A percentile compares a stretch with the other conserved stretches of the same genome.
phyloP scores from a whole-genome alignment of 2,113 vertebrate genomes.

The Mixornis gularis region DNA sequence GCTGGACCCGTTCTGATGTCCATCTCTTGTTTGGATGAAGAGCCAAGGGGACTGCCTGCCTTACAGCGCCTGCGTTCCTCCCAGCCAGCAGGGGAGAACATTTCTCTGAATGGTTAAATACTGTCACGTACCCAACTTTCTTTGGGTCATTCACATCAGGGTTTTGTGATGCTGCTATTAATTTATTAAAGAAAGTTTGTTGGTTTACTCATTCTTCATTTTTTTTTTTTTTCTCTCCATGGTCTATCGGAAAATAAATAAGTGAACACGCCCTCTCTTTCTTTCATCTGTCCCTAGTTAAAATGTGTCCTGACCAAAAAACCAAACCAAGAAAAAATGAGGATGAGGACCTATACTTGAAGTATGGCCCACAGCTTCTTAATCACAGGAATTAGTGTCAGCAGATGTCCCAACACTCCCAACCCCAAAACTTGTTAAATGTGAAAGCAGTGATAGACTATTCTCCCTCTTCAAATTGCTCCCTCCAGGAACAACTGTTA shows the following conservation, averaged over 20 bases:
- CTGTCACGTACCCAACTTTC: slow-evolving; percentile 39
- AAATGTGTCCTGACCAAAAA: background rate
- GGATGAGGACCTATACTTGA: background rate
- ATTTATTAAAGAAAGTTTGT: slow-evolving; percentile 62
- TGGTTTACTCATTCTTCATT: slow-evolving; percentile 36
- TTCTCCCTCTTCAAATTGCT: background rate
- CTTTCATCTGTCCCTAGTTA: background rate
- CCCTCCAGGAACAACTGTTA: background rate
- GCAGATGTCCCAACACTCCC: background rate
- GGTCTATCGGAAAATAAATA: background rate
- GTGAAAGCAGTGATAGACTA: background rate
- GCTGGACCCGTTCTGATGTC: background rate
- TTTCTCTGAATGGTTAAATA: slow-evolving; percentile 22
- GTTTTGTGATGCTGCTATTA: slow-evolving; percentile 65
- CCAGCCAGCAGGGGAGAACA: background rate
- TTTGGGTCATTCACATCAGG: slow-evolving; percentile 52
- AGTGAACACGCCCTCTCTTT: background rate
- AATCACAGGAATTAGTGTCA: background rate
- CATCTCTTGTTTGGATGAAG: background rate
- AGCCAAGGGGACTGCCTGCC: slow-evolving; percentile 8
- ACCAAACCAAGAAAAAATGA: background rate
- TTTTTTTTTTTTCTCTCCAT: background rate
- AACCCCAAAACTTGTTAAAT: background rate
- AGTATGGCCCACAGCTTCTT: background rate
- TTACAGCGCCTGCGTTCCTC: background rate